Percentiles rank a stretch among this genome's conserved stretches.
These are phyloP conservation scores for Lordiphosa mommai DNA, from an alignment of 1,140 invertebrate genomes.

Conservation along the genomic window DNA sequence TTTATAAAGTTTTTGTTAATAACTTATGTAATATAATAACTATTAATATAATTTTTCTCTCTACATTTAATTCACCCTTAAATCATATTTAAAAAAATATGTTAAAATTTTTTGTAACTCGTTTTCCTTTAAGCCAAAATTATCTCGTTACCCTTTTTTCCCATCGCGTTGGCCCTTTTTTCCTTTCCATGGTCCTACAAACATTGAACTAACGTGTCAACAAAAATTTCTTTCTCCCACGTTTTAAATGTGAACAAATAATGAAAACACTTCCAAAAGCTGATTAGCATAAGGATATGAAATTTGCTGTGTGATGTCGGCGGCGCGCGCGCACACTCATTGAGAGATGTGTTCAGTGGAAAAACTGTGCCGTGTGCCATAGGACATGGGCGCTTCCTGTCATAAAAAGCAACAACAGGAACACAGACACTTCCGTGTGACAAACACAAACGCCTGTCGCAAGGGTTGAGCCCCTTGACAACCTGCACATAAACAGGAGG, in stretches of 20 bases:
- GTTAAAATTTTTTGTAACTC: too few species aligned
- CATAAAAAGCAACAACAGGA: constrained; percentile 31
- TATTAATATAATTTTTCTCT: too few species aligned
- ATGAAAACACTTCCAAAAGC: constrained; percentile 11
- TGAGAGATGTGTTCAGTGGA: constrained; percentile 13
- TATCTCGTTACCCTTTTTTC: background rate
- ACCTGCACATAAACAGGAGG: constrained; percentile 30
- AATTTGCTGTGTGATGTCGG: constrained; percentile 6
- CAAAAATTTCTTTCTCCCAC: constrained; percentile 8
- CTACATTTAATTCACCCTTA: too few species aligned
- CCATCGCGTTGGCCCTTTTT: background rate
- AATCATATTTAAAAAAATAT: too few species aligned
- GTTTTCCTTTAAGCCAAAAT: too few species aligned
- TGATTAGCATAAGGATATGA: constrained; percentile 52
- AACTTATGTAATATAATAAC: too few species aligned
- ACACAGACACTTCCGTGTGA: constrained; percentile 32
- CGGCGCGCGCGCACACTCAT: background rate
- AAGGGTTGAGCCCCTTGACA: constrained; percentile 43
- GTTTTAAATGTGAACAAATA: background rate
- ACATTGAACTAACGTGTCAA: constrained; percentile 2
- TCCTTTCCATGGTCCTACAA: background rate
- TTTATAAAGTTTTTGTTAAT: too few species aligned
- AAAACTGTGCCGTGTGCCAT: constrained; percentile 6
- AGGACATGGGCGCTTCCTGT: constrained; percentile 30
- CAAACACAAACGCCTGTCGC: constrained; percentile 10